Conservation (phyloP, 2,888 invertebrate genomes). For the Oligia strigilis region DNA sequence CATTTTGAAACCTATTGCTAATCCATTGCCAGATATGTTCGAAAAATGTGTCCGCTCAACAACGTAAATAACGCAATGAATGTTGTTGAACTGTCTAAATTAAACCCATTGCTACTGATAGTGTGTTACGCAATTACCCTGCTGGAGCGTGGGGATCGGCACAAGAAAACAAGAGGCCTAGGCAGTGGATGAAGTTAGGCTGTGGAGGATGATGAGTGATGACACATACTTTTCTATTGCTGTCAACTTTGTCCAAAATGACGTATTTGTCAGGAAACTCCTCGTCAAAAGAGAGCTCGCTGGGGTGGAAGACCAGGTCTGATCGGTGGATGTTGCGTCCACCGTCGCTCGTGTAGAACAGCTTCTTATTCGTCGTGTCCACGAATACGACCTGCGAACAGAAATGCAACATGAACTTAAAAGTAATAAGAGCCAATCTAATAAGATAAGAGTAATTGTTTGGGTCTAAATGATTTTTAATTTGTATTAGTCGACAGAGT, state of each 20-base stretch:
- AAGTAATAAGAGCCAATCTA: not conserved
- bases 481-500: too few species aligned
- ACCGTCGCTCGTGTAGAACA: conserved; percentile 94
- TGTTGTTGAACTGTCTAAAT: too few species aligned
- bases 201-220: not conserved
- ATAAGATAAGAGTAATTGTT: too few species aligned
- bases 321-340: conserved; percentile 92
- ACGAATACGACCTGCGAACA: conserved; percentile 95
- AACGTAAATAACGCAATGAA: too few species aligned
- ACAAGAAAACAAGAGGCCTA: not conserved
- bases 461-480: too few species aligned
- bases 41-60: too few species aligned
- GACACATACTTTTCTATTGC: conserved; percentile 90
- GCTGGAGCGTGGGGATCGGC: not conserved
- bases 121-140: too few species aligned
- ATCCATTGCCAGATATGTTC: too few species aligned
- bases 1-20: too few species aligned
- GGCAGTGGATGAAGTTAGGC: not conserved
- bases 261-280: conserved; percentile 93
- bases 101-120: too few species aligned
- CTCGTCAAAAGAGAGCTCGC: conserved; percentile 94
- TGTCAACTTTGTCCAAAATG: conserved; percentile 93
- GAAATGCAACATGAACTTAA: conserved; percentile 11
- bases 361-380: conserved; percentile 93
- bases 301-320: conserved; percentile 93